Evolutionary conservation across 2,113 vertebrate genomes (phyloP).

Genomic region (Labeo catla): DNA sequence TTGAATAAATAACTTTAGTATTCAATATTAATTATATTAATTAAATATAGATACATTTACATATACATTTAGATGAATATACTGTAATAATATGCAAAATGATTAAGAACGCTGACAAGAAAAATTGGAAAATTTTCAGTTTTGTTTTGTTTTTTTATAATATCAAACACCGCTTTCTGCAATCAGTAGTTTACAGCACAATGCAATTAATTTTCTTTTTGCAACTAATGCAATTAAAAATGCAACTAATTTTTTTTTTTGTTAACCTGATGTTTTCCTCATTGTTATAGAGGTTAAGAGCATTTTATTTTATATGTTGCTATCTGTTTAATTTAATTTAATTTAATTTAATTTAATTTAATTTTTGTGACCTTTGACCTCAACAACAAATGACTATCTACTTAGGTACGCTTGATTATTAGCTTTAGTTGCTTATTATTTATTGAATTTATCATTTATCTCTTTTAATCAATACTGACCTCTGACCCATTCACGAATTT

Average conservation of each 20-base stretch:
- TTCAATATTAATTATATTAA: no score
- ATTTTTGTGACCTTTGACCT: not conserved
- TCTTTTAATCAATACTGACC: not conserved
- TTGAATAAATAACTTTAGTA: no score
- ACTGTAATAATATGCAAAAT: no score
- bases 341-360: no score
- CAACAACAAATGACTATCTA: not conserved
- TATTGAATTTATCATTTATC: not conserved
- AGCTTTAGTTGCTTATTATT: not conserved
- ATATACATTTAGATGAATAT: no score
- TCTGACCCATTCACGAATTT: not conserved
- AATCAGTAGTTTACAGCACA: no score
- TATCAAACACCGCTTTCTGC: not conserved
- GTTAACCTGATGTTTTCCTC: not conserved
- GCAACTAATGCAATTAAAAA: no score
- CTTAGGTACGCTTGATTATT: not conserved
- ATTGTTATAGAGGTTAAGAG: not conserved
- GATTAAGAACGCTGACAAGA: not conserved
- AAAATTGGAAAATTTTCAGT: not conserved
- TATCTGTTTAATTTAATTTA: not conserved
- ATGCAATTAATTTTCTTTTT: no score
- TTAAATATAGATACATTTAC: no score
- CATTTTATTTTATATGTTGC: not conserved
- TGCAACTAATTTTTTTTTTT: no score
- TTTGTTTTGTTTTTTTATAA: not conserved